Evolutionary conservation across 2,888 invertebrate species (phyloP), one percentile per base, ranked within the genome.

Genomic region (Synergus umbraculus): DNA sequence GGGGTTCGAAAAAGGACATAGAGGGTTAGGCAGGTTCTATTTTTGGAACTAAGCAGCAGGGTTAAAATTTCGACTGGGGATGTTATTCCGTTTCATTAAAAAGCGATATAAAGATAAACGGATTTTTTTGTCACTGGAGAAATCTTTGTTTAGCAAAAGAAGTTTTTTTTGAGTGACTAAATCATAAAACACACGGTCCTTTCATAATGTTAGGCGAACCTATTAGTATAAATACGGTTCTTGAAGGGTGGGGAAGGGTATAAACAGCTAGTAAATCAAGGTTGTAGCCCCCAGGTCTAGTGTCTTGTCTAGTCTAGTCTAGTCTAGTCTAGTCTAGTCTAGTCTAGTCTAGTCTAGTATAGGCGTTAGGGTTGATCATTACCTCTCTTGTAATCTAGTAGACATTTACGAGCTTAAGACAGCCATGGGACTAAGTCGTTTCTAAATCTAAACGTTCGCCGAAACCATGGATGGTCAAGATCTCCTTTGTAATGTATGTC

Each of bases 181-280:
- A 49, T 49, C 46, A 49, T 49, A 49, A 13, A 49, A 13, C 15
- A 15, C 46, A 15, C 15, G 13, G 46, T 49, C 13, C 13, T 49
- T 4, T 15, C 15, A 5, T 15, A 49, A 4, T 15, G 46, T 49
- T 49, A 77, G 78, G 81, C 83, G 81, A 82, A 85, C 81, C 89
- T 91, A 91, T 91, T 90, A 90, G 90, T 89, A 89, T 90, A 91
- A 91, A 92, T 91, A 91, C 88, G 90, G 88, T 91, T 91, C 88
- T 86, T 86, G 85, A 86, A 85, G 89, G 90, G 88, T 85, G 86
- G 84, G 83, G 85, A 85, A 88, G 90, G 90, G 85, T 87, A 90
- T 90, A 91, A 91, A 91, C 91, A 91, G 90, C 88, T 87, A 89
- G 87, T 91, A 91, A 91, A 92, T 91, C 91, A 91, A 85, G 84